Conservation (phyloP, 2,888 invertebrate species). For the Plebejus anna region DNA sequence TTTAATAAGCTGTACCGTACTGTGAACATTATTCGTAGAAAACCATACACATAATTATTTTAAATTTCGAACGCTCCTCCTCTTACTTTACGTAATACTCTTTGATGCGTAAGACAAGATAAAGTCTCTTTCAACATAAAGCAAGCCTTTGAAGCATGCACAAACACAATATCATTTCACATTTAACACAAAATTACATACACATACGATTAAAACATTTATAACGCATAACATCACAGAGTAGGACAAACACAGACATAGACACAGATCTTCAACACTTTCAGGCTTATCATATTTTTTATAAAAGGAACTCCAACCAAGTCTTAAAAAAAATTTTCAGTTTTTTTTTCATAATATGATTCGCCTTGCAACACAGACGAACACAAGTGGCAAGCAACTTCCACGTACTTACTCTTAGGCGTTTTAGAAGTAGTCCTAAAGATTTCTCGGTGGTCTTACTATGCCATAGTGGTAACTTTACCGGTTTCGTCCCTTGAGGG, state of each 20-base stretch:
- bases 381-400: constrained; percentile 43
- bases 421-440: constrained; percentile 64
- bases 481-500: constrained; percentile 57
- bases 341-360: neutral
- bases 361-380: constrained; percentile 17
- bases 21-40: too few species aligned
- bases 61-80: too few species aligned
- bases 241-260: neutral
- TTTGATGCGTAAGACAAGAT: neutral
- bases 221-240: neutral
- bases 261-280: neutral
- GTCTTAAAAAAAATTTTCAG: neutral
- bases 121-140: neutral
- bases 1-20: too few species aligned
- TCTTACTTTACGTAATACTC: too few species aligned
- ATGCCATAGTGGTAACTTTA: constrained; percentile 67
- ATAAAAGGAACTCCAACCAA: neutral
- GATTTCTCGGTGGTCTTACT: constrained; percentile 68
- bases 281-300: constrained; percentile 12
- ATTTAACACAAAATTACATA: neutral
- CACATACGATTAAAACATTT: neutral
- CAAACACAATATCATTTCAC: neutral
- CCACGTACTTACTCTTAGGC: constrained; percentile 70
- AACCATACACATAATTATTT: too few species aligned
- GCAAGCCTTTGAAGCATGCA: neutral